These are phyloP conservation scores for Melanaphis sacchari DNA, from an alignment of 1,140 invertebrate genomes.

Conservation along the genomic window DNA sequence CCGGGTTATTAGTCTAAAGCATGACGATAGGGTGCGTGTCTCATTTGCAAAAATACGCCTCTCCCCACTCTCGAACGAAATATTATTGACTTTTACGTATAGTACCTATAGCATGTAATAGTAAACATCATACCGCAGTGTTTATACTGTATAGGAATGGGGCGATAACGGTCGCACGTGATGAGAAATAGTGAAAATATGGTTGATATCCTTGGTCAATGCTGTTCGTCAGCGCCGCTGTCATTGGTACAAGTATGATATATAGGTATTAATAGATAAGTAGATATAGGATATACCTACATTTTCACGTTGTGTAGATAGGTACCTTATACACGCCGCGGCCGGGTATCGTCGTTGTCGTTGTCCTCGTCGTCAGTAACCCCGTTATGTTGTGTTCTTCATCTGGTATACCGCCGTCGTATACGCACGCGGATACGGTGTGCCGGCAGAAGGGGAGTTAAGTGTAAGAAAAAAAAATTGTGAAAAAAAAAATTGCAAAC, in stretches of 20 bases:
- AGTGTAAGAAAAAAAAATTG: neutral
- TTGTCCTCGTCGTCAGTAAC: neutral
- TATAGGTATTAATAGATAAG: neutral
- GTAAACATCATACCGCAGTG: neutral
- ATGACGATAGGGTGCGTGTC: too few species aligned
- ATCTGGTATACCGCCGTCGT: neutral
- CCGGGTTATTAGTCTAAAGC: too few species aligned
- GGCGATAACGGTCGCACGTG: neutral
- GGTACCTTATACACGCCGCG: too few species aligned
- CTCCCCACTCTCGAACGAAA: neutral
- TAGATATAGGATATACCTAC: neutral
- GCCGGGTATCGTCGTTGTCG: neutral
- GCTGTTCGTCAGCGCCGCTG: neutral
- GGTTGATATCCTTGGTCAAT: slow-evolving; percentile 51
- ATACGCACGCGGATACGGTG: neutral
- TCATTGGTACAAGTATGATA: neutral
- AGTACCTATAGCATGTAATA: neutral
- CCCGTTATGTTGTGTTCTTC: slow-evolving; percentile 8
- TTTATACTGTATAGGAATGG: neutral
- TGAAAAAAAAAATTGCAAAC: slow-evolving; percentile 43
- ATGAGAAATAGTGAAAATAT: slow-evolving; percentile 23
- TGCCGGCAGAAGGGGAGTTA: neutral
- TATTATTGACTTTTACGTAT: neutral
- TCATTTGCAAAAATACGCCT: neutral
- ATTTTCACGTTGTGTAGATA: neutral